phyloP scores from a whole-genome alignment of 2,888 invertebrate genomes.

The Phengaris alcon region DNA sequence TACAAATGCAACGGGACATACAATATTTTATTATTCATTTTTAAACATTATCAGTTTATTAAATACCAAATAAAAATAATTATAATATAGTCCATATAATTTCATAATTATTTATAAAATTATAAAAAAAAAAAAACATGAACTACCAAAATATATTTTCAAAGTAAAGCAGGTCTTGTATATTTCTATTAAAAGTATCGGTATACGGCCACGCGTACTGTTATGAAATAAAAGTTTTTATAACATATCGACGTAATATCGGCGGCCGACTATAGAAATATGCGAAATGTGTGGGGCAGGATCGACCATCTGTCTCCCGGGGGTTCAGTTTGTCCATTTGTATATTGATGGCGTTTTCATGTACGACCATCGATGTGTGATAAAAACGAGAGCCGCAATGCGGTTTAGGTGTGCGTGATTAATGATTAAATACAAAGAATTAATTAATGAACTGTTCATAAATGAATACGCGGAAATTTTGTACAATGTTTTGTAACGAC shows the following conservation, averaged over 20 bases:
- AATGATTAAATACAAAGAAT: conserved; percentile 13
- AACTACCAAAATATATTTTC: background rate
- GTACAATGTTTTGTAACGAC: conserved; percentile 12
- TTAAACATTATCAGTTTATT: background rate
- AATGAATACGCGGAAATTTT: background rate
- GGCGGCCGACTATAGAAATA: conserved; percentile 46
- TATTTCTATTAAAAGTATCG: background rate
- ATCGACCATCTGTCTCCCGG: conserved; percentile 60
- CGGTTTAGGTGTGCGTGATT: conserved; percentile 2
- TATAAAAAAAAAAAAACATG: background rate
- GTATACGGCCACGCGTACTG: background rate
- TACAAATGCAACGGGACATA: background rate
- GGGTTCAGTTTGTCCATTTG: conserved; percentile 48
- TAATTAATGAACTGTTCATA: conserved; percentile 7
- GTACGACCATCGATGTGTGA: conserved; percentile 37
- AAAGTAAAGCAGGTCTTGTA: background rate
- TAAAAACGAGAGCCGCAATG: conserved; percentile 21
- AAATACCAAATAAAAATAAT: background rate
- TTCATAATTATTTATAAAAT: too few relatives aligned
- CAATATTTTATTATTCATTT: background rate
- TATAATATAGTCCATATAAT: too few relatives aligned
- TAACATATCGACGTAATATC: conserved; percentile 23
- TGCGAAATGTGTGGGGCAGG: conserved; percentile 53
- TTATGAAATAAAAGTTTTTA: conserved; percentile 23
- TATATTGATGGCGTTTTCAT: conserved; percentile 53